A percentile compares a stretch with the other conserved stretches of the same genome.
Conservation (phyloP, 2,888 invertebrate species). For the Glomeris marginata region DNA sequence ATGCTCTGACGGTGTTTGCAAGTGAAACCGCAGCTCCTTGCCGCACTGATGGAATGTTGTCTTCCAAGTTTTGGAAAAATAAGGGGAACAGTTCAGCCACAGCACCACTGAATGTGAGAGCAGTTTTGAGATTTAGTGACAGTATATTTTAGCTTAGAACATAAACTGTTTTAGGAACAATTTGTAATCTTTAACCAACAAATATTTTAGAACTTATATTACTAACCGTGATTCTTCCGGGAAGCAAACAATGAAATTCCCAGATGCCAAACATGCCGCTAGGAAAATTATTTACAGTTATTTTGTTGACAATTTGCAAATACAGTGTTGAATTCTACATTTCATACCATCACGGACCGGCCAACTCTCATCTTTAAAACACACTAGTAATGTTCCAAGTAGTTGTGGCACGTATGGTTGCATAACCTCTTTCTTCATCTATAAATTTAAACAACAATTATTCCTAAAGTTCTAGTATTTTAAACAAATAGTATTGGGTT, state of each 20-base stretch:
- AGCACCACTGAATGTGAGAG: constrained; percentile 20
- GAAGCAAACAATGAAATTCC: constrained; percentile 37
- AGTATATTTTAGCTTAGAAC: background rate
- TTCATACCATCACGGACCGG: constrained; percentile 38
- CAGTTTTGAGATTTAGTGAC: background rate
- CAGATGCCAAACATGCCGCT: constrained; percentile 40
- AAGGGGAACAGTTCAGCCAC: constrained; percentile 33
- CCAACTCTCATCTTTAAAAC: constrained; percentile 41
- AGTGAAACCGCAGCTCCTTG: constrained; percentile 40
- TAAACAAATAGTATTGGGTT: background rate
- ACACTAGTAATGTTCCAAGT: constrained; percentile 33
- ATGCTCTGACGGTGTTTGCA: constrained; percentile 31
- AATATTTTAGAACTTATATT: too few relatives aligned
- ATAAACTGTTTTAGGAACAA: background rate
- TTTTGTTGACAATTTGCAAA: background rate
- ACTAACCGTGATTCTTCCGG: constrained; percentile 33
- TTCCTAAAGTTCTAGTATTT: too few relatives aligned
- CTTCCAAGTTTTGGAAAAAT: constrained; percentile 34
- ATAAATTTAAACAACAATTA: background rate
- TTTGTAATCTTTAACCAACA: background rate
- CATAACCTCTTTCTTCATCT: constrained; percentile 26
- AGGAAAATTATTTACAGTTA: constrained; percentile 18
- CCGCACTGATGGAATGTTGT: constrained; percentile 38
- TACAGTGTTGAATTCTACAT: background rate
- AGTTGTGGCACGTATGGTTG: constrained; percentile 31